Base-by-base conservation (phyloP, 2,797 vertebrate genomes). In the Malacoraja senta region DNA sequence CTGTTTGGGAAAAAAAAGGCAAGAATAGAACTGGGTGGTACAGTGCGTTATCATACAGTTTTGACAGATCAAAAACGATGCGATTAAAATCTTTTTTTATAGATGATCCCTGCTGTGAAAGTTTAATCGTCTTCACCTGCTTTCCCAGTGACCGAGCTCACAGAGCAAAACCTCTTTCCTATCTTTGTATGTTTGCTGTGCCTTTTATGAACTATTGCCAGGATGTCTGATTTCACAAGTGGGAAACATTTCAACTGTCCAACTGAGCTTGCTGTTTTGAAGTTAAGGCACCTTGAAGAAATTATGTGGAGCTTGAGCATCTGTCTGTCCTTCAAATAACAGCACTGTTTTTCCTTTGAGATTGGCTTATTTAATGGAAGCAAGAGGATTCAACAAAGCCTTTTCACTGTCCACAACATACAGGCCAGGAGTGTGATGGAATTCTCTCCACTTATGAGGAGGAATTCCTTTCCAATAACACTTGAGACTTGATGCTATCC, bases 271-370 rank as follows among this genome's bases (percentile, higher is more conserved):
- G 26, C 7, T 35, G 17, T 88, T 86, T 63, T 86, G 29, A 86
- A 86, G 44, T 83, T 83, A 53, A 58, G 44, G 21, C 44, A 83
- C 38, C 80, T 86, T 86, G 29, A 63, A 63, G 83, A 86, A 88
- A 68, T 88, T 68, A 88, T 15, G 2, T 88, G 84, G 84, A 35
- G 63, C 29, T 68, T 88, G n/a, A 21, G 17, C 61, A 13, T 35
- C 61, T 68, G 12, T 32, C 29, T 86, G 84, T 32, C 17, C 32
- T 88, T 68, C n/a, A 88, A 35, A 61, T 61, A 61, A n/a, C 81
- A 61, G 53, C n/a, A 32, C 32, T 88, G n/a, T 21, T 35, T 68
- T 68, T 88, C n/a, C 17, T 68, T 68, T 68, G 29, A 35, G 84
- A 68, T 88, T 88, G n/a, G 17, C 84, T 24, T 15, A 7, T 88